Evolutionary conservation across 1,140 invertebrate genomes (phyloP).

Genomic region (Papilio dardanus): DNA sequence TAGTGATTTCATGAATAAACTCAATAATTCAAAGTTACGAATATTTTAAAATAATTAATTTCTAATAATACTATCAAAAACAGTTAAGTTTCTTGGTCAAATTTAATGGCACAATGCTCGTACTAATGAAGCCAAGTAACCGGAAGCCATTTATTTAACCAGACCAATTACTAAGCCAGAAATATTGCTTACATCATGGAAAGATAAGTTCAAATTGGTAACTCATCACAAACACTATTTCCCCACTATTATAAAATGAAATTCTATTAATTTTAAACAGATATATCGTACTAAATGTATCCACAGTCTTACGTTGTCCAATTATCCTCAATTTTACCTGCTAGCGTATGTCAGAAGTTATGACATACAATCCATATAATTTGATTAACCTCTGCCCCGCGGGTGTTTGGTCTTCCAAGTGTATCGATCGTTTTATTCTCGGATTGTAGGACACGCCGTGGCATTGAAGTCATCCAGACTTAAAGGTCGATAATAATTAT

Average conservation of each 20-base stretch:
- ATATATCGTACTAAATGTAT: background rate
- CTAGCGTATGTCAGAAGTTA: background rate
- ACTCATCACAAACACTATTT: background rate
- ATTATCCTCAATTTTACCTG: background rate
- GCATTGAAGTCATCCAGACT: constrained; percentile 40
- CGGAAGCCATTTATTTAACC: background rate
- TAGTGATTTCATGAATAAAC: background rate
- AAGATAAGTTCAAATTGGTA: background rate
- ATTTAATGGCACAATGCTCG: background rate
- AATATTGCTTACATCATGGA: too few relatives aligned
- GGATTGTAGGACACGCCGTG: constrained; percentile 44
- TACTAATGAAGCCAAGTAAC: background rate
- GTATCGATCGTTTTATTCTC: constrained; percentile 51
- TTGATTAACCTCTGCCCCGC: constrained; percentile 16
- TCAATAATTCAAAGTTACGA: background rate
- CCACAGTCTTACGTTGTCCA: background rate
- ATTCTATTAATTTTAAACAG: background rate
- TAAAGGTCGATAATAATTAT: constrained; percentile 21
- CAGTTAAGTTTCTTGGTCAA: background rate
- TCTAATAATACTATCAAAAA: background rate
- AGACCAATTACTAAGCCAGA: background rate
- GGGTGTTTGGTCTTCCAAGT: constrained; percentile 25
- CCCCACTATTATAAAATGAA: background rate
- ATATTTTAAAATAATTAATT: background rate
- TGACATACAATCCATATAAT: constrained; percentile 29